Conservation (phyloP, 2,888 invertebrate species). For the Chymomyza caudatula region DNA sequence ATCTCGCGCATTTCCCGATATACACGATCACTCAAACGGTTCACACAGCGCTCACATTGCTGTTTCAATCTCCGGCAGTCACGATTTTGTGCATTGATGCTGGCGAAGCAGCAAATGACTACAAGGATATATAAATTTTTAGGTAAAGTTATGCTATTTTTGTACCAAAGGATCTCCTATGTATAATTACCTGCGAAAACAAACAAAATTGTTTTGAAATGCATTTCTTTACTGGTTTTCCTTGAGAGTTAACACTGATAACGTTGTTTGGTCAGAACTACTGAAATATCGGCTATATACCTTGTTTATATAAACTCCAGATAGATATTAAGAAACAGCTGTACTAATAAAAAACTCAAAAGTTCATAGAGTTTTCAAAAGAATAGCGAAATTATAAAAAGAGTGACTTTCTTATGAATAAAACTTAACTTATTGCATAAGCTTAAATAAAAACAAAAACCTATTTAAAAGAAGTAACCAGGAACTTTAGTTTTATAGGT, state of each 20-base stretch:
- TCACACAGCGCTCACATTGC: conserved; percentile 11
- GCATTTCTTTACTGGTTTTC: conserved; percentile 18
- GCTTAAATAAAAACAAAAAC: neutral
- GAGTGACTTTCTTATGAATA: neutral
- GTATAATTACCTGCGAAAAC: conserved; percentile 25
- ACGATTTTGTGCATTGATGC: conserved; percentile 8
- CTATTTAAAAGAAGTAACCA: no score
- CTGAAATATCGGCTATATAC: neutral
- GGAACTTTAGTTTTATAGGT: no score
- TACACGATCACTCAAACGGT: neutral
- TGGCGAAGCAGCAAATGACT: neutral
- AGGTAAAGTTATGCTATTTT: neutral
- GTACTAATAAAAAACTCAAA: neutral
- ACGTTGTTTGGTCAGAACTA: conserved; percentile 1
- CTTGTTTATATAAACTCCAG: conserved; percentile 20
- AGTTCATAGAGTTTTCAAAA: neutral
- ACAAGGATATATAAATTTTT: neutral
- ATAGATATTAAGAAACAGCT: neutral
- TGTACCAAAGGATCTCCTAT: neutral
- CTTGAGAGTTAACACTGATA: neutral
- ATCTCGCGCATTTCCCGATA: conserved; percentile 1
- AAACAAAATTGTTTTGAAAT: conserved; percentile 20
- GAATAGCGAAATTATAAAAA: neutral
- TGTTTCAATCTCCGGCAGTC: conserved; percentile 12
- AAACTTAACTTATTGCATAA: neutral